Evolutionary conservation across 2,113 vertebrate species (phyloP), one percentile per base, ranked within the genome.

Genomic region (Boleophthalmus pectinirostris): DNA sequence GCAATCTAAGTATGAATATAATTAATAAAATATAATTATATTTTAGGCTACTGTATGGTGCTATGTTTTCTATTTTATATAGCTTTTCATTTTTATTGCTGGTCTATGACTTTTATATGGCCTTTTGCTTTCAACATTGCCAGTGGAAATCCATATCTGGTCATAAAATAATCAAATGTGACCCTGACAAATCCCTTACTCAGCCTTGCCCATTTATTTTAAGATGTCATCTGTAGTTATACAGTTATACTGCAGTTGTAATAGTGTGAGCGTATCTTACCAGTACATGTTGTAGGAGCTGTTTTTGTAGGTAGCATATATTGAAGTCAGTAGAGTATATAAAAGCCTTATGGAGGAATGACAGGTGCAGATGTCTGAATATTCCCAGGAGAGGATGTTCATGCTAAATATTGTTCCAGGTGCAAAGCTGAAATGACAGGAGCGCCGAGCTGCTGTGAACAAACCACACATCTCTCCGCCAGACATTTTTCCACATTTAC

Each of bases 351-450:
- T 64, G n/a, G 21, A 12, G 38, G 18, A 23, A 66, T 7, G 64
- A 23, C 23, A 2, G 35, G 64, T 21, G 43, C 64, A 66, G 38
- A 66, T 66, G 43, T 66, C 38, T 15, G n/a, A 23, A 6, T 43
- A 46, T 45, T 66, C 38, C 6, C n/a, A 8, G 3, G 10, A 66
- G 20, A 66, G 64, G 64, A 66, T 66, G n/a, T 21, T 24, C 47
- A 66, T 47, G 43, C 12, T 43, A 45, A 66, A 47, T 66, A 47
- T 45, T 66, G n/a, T 45, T 66, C 9, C 63, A 66, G 63, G 35
- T 43, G 63, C 4, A 5, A 66, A 3, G n/a, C 64, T 45, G 38
- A 21, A 21, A 66, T 23, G 35, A 66, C 63, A 66, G n/a, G 63
- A 45, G 20, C 10, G 12, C 13, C 6, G 35, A 20, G 60, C 60